phyloP scores from a whole-genome alignment of 2,797 vertebrate genomes.

The Poeciliopsis infans region DNA sequence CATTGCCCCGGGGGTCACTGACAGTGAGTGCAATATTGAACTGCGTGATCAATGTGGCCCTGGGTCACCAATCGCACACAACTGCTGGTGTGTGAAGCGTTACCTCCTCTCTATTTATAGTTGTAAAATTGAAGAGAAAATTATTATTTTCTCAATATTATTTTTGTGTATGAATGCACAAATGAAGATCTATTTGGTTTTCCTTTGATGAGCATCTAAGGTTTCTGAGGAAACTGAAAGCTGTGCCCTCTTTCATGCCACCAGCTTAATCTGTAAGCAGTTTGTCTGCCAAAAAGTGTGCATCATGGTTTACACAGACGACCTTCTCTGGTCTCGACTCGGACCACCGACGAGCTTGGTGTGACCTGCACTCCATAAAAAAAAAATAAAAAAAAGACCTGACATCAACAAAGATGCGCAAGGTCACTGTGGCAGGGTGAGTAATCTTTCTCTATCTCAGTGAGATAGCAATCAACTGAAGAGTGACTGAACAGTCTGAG shows the following conservation, averaged over 20 bases:
- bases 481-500: constrained; percentile 25
- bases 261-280: constrained; percentile 13
- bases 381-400: constrained; percentile 36
- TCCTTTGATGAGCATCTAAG: neutral
- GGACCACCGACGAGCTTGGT: neutral
- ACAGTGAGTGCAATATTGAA: constrained; percentile 61
- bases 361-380: constrained; percentile 29
- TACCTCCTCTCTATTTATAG: neutral
- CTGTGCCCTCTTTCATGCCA: neutral
- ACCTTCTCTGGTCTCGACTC: constrained; percentile 42
- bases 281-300: neutral
- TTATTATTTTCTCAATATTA: neutral
- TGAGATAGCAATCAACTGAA: constrained; percentile 32
- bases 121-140: neutral
- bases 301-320: constrained; percentile 13
- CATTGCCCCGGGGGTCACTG: constrained; percentile 35
- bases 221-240: neutral
- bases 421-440: constrained; percentile 11
- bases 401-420: constrained; percentile 23
- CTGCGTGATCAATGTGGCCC: constrained; percentile 59
- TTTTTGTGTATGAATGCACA: neutral
- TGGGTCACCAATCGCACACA: constrained; percentile 52
- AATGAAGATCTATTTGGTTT: constrained; percentile 1
- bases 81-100: constrained; percentile 16
- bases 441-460: constrained; percentile 23